Evolutionary conservation across 2,888 invertebrate species (phyloP).

Genomic region (Amaurobius ferox): DNA sequence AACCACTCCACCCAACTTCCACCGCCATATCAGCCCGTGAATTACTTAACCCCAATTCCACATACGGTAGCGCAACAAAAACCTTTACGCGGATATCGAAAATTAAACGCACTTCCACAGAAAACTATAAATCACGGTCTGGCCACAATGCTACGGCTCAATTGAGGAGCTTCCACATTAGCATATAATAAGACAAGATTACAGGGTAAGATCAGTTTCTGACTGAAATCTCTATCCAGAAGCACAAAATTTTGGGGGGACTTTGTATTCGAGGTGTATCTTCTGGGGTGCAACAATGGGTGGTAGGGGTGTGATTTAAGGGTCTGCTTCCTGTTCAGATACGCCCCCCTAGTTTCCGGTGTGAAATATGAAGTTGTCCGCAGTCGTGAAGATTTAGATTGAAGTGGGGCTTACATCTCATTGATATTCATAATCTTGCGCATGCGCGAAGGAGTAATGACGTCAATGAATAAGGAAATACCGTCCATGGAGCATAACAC

Average conservation of each 20-base stretch:
- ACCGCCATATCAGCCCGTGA: neutral
- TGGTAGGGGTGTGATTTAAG: slow-evolving; percentile 59
- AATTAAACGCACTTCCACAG: slow-evolving; percentile 58
- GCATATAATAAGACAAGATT: slow-evolving; percentile 71
- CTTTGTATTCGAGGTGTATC: slow-evolving; percentile 42
- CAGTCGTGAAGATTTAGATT: neutral
- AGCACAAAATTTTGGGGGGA: slow-evolving; percentile 40
- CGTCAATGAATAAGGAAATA: too few relatives aligned
- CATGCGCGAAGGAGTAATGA: neutral
- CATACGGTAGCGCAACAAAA: neutral
- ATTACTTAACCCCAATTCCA: slow-evolving; percentile 24
- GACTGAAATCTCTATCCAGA: slow-evolving; percentile 60
- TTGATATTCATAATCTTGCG: slow-evolving; percentile 6
- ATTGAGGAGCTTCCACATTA: slow-evolving; percentile 44
- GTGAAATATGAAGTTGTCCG: slow-evolving; percentile 62
- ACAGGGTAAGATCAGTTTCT: slow-evolving; percentile 35
- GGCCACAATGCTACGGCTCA: slow-evolving; percentile 32
- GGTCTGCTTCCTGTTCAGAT: slow-evolving; percentile 59
- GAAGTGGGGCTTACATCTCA: neutral
- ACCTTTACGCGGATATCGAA: slow-evolving; percentile 56
- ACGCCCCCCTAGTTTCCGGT: slow-evolving; percentile 70
- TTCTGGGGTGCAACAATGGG: slow-evolving; percentile 15
- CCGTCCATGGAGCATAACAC: too few relatives aligned
- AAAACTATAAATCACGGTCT: slow-evolving; percentile 51
- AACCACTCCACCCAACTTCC: neutral